These are phyloP conservation scores for Ganaspis sp. DNA, from an alignment of 1,140 invertebrate genomes.

Conservation along the genomic window DNA sequence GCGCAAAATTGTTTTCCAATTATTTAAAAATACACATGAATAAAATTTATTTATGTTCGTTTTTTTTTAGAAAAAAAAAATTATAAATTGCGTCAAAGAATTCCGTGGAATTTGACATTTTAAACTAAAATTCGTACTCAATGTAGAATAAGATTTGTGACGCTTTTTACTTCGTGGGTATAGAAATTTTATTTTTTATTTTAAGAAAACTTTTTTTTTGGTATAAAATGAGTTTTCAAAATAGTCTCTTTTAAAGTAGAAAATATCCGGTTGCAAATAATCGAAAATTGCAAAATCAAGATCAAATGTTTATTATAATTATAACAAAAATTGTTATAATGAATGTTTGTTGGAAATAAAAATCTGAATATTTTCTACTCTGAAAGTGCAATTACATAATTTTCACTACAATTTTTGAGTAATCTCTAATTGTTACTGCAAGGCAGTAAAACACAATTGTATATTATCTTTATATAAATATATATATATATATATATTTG, in stretches of 20 bases:
- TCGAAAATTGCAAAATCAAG: not conserved
- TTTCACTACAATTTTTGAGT: not conserved
- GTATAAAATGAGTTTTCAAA: too few relatives aligned
- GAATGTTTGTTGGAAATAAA: not conserved
- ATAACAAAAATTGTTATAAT: not conserved
- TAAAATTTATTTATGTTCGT: not conserved
- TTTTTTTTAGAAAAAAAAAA: not conserved
- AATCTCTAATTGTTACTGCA: not conserved
- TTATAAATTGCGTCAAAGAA: not conserved
- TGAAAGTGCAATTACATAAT: not conserved
- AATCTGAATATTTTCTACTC: conserved; percentile 8
- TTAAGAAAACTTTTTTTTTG: too few relatives aligned
- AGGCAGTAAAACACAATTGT: conserved; percentile 1
- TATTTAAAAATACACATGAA: not conserved
- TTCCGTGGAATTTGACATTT: too few relatives aligned
- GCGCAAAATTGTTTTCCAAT: not conserved
- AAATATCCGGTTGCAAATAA: not conserved
- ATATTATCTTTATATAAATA: conserved; percentile 10
- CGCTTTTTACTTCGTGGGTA: not conserved
- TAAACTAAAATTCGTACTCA: too few relatives aligned
- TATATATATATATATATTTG: conserved; percentile 21
- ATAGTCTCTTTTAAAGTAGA: not conserved
- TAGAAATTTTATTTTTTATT: not conserved
- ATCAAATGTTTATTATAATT: too few relatives aligned
- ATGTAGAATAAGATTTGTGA: too few relatives aligned